Evolutionary conservation across 2,888 invertebrate genomes (phyloP), one percentile per base, ranked within the genome.

Genomic region (Pterostichus niger): DNA sequence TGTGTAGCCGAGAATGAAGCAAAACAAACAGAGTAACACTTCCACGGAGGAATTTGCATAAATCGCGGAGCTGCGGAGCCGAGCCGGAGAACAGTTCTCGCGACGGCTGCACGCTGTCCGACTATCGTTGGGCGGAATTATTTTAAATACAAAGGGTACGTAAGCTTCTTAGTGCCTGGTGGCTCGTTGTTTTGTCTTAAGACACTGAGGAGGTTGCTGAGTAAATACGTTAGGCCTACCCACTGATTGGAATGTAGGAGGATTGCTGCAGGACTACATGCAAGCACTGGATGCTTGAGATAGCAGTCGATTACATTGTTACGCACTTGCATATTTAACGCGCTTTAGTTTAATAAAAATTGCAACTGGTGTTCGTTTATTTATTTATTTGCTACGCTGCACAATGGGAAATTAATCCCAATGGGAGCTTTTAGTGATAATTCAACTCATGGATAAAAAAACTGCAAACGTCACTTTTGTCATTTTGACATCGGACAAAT

Each of bases 1-100:
- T 80, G 80, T 80, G 80, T 80, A 80, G 59, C 80, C 44, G 33
- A 56, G 73, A 81, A 81, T 81, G 71, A 81, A 56, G 73, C 81
- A 73, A 73, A 59, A 81, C 81, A 81, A 81, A 81, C 81, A 81
- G 31, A 17, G 71, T 73, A 73, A 81, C 81, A 81, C 71, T 56
- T 73, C 54, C 33, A 68, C 35, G 15, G 31, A 46, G 13, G 54
- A n/a, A 81, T 81, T 81, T 81, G 71, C 81, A 81, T 81, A 81
- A 81, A 81, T 81, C 81, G 81, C 54, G 40, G 59, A 33, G 77
- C 59, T 15, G 52, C 24, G 24, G 15, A 77, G 56, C 31, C 56
- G 17, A n/a, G n/a, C n/a, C 77, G 31, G 40, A 5, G 17, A 13
- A 61, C 61, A 11, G 24, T 61, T 24, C 61, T 31, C 35, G 33